phyloP scores from a whole-genome alignment of 1,140 invertebrate species.

The Solenopsis fugax region DNA sequence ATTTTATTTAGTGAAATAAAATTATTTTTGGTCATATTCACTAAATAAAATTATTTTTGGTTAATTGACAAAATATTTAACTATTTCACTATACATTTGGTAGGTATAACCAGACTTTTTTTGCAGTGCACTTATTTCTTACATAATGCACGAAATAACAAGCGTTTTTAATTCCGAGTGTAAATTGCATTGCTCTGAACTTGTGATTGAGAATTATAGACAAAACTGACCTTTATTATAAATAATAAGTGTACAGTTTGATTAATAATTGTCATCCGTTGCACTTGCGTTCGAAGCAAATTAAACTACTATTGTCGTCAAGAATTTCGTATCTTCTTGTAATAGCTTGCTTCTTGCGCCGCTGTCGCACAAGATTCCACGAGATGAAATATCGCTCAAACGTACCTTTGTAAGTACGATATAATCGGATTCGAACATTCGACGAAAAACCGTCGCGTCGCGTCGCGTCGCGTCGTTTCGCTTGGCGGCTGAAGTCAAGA shows the following conservation, averaged over 20 bases:
- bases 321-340: not conserved
- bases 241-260: not conserved
- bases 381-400: slow-evolving; percentile 24
- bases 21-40: too few relatives aligned
- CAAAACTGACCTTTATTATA: not conserved
- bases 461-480: not conserved
- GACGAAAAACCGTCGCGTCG: slow-evolving; percentile 18
- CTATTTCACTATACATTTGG: too few relatives aligned
- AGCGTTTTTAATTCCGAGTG: not conserved
- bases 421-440: slow-evolving; percentile 33
- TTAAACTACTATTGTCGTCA: not conserved
- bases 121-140: too few relatives aligned
- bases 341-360: slow-evolving; percentile 11
- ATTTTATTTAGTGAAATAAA: too few relatives aligned
- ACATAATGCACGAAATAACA: not conserved
- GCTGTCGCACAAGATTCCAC: slow-evolving; percentile 4
- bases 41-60: too few relatives aligned
- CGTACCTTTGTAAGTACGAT: not conserved
- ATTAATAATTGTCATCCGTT: not conserved
- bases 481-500: slow-evolving; percentile 2
- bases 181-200: not conserved
- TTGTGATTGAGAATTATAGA: not conserved
- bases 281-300: not conserved
- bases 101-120: too few relatives aligned
- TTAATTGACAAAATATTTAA: too few relatives aligned